Base-by-base conservation (phyloP, 2,888 invertebrate species). In the Brenthis hecate region DNA sequence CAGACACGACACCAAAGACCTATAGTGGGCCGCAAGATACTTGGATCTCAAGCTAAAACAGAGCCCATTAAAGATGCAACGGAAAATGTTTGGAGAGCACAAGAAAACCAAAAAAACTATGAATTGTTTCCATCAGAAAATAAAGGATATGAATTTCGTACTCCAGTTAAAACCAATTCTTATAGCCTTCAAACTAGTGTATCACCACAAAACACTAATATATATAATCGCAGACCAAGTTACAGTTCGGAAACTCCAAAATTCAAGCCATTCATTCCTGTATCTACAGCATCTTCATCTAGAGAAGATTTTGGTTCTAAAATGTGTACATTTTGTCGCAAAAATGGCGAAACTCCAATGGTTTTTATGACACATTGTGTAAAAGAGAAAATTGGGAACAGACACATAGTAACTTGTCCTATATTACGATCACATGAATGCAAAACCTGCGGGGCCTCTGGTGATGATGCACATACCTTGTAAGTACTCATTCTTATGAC, bases 381-480 rank as follows among this genome's bases (percentile, higher is more conserved):
- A 0, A 89, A 88, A 65, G 85, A 87, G 65, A 85, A 78, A 65
- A 66, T 85, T 32, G 88, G 81, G 0, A 83, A 78, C 48, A 81
- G 77, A 64, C 80, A 79, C 68, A 72, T 89, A 28, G 92, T 92
- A 0, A 85, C 87, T 0, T 92, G 92, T 58, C 92, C 92, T 0
- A 91, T 92, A 32, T 72, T 92, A 71, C 78, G 91, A 56, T 86
- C 85, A 0, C 89, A 88, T 72, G 81, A 88, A 0, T 92, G 92
- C 56, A 75, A 84, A 0, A 81, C 81, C 0, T 92, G 92, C 69
- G 87, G 88, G 0, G 86, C 78, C 1, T 79, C 86, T 0, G 92
- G 92, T 0, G 91, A 92, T 63, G 73, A 87, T 66, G 92, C 92
- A 19, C 92, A 92, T 78, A 92, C 92, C 13, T 86, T 89, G 92